Conservation (phyloP, 2,113 vertebrate species). For the Hippocampus comes region DNA sequence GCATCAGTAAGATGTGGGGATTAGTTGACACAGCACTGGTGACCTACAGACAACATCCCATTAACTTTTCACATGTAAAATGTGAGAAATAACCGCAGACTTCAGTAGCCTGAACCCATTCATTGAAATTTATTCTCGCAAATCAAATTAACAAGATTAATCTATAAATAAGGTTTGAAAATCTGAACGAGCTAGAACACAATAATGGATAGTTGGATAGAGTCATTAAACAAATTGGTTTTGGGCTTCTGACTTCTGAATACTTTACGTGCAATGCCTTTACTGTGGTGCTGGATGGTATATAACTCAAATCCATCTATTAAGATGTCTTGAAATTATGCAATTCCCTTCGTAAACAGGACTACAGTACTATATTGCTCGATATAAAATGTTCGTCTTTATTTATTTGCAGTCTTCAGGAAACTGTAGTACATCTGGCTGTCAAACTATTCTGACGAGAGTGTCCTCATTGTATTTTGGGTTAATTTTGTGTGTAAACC, state of each 20-base stretch:
- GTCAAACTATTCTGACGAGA: neutral
- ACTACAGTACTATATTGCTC: too few species aligned
- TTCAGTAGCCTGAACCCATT: neutral
- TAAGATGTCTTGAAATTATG: neutral
- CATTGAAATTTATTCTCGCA: too few species aligned
- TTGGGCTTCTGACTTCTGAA: too few species aligned
- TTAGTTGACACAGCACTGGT: conserved; percentile 43
- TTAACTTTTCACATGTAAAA: neutral
- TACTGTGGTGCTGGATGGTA: neutral
- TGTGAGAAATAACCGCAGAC: neutral
- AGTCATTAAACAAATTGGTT: too few species aligned
- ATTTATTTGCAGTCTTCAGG: neutral
- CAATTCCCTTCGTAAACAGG: too few species aligned
- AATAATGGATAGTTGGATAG: too few species aligned
- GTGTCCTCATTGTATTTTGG: neutral
- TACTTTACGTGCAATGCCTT: too few species aligned
- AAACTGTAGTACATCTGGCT: neutral
- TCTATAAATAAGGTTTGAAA: too few species aligned
- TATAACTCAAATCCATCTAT: neutral
- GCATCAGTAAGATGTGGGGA: conserved; percentile 25
- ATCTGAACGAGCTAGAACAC: too few species aligned
- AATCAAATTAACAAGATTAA: neutral
- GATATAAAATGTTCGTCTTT: too few species aligned
- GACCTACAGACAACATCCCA: conserved; percentile 14
- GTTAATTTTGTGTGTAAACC: neutral